These are phyloP conservation scores for Scotopteryx bipunctaria DNA, from an alignment of 2,888 invertebrate genomes.

Conservation along the genomic window DNA sequence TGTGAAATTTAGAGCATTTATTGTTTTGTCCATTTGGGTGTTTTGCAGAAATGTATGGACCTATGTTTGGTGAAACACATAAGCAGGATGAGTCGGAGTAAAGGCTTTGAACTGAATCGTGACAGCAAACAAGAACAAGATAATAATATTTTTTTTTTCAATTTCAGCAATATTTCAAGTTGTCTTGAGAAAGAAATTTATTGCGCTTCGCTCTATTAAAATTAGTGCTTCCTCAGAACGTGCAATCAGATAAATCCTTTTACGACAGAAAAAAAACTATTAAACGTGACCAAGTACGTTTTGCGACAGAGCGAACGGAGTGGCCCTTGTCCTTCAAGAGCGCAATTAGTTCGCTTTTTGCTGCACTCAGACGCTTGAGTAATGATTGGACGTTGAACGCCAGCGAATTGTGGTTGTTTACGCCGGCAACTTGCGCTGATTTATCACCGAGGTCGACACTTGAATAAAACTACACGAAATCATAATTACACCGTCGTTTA, in stretches of 20 bases:
- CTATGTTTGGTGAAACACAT: no score
- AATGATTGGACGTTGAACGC: constrained; percentile 69
- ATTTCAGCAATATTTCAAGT: no score
- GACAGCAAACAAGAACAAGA: no score
- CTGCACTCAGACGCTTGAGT: constrained; percentile 75
- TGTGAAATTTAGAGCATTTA: no score
- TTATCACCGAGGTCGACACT: constrained; percentile 56
- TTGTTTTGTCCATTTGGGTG: no score
- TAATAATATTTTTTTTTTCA: no score
- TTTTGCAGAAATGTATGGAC: no score
- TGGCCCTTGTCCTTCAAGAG: constrained; percentile 78
- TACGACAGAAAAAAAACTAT: constrained; percentile 72
- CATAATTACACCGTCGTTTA: constrained; percentile 48
- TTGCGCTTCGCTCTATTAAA: constrained; percentile 17
- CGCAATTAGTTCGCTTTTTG: constrained; percentile 80
- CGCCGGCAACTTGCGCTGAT: constrained; percentile 72
- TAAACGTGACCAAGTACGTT: constrained; percentile 79
- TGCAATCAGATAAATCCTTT: constrained; percentile 46
- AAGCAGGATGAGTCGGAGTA: no score
- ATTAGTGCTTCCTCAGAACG: constrained; percentile 29
- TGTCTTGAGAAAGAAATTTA: no score
- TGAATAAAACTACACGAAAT: constrained; percentile 54
- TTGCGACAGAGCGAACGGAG: constrained; percentile 65
- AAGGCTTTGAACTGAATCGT: no score
- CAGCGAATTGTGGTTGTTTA: constrained; percentile 69